A percentile compares a stretch with the other conserved stretches of the same genome.
phyloP scores from a whole-genome alignment of 2,113 vertebrate species.

The Saccopteryx bilineata region DNA sequence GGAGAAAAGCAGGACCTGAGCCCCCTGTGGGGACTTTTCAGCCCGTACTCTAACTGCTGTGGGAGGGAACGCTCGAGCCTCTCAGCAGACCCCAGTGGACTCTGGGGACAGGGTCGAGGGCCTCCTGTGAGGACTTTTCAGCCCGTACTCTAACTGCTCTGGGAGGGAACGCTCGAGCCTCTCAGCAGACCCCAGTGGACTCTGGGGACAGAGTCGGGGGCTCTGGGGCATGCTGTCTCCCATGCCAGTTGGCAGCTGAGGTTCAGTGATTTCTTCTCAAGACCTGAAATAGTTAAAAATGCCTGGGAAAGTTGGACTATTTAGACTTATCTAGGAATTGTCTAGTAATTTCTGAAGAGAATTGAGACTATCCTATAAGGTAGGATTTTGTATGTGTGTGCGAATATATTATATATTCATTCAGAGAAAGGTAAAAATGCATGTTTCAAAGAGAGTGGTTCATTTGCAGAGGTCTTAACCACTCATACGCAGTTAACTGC shows the following conservation, averaged over 20 bases:
- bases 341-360: conserved; percentile 24
- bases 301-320: background rate
- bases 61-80: background rate
- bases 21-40: background rate
- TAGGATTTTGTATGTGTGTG: background rate
- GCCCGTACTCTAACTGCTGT: no score
- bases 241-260: background rate
- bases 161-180: background rate
- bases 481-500: background rate
- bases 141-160: no score
- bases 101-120: background rate
- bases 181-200: background rate
- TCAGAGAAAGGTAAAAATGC: background rate
- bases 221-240: background rate
- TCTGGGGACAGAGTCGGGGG: background rate
- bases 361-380: background rate
- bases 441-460: background rate
- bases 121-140: background rate
- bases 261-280: background rate
- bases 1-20: background rate
- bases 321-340: background rate
- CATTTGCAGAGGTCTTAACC: background rate
- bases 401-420: background rate
- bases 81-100: background rate
- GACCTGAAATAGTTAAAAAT: conserved; percentile 30